Evolutionary conservation across 2,888 invertebrate genomes (phyloP).

Genomic region (Pilophorus perplexus): DNA sequence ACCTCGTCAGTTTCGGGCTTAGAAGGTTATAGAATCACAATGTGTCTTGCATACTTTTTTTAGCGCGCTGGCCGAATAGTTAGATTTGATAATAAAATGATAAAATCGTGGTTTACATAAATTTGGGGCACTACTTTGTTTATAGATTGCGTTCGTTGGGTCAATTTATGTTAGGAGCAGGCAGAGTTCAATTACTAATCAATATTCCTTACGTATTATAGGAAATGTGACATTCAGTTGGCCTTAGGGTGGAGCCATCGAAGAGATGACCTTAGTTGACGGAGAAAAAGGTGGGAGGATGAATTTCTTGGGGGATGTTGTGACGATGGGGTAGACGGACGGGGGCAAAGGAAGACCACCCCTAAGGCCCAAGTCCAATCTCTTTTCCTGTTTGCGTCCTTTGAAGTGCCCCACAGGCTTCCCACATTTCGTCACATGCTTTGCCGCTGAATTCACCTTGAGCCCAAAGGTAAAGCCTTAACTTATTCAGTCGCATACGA

Average conservation of each 20-base stretch:
- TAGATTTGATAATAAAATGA: too few species aligned
- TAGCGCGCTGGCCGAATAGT: too few species aligned
- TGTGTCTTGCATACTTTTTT: too few species aligned
- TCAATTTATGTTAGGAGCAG: too few species aligned
- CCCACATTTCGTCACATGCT: slow-evolving; percentile 24
- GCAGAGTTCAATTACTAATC: slow-evolving; percentile 25
- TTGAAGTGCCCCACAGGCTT: slow-evolving; percentile 16
- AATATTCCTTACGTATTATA: slow-evolving; percentile 1
- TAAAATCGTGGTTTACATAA: too few species aligned
- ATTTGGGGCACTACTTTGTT: too few species aligned
- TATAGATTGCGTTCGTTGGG: too few species aligned
- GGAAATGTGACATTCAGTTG: slow-evolving; percentile 28
- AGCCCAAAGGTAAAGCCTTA: slow-evolving; percentile 25
- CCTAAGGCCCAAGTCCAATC: slow-evolving; percentile 27
- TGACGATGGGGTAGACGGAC: slow-evolving; percentile 3
- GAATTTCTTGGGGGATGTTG: slow-evolving; percentile 19
- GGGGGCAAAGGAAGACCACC: slow-evolving; percentile 18
- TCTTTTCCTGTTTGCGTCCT: slow-evolving; percentile 37
- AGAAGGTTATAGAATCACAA: too few species aligned
- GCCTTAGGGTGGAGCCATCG: slow-evolving; percentile 12
- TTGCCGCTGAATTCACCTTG: slow-evolving; percentile 8
- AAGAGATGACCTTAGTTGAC: slow-evolving; percentile 18
- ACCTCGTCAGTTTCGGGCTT: too few species aligned
- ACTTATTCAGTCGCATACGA: slow-evolving; percentile 21
- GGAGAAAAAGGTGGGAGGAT: neutral